Percentiles rank a stretch among this genome's conserved stretches.
Evolutionary conservation across 2,113 vertebrate genomes (phyloP).

Genomic region (Petromus typicus): DNA sequence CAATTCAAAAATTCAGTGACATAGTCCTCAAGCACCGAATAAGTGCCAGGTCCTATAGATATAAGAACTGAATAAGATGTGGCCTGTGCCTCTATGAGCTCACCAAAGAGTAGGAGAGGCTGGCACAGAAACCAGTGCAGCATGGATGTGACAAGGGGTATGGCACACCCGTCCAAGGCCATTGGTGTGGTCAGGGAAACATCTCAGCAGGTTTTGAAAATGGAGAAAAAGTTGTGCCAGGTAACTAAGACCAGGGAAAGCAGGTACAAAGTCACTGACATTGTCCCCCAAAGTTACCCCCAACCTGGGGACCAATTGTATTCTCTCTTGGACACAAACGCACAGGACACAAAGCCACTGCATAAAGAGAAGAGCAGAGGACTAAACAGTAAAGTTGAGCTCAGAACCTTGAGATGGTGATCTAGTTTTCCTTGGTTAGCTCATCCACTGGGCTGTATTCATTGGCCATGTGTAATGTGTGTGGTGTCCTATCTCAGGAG

Average conservation of each 20-base stretch:
- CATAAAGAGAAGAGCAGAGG: background rate
- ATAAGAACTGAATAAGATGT: background rate
- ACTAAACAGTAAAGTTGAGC: background rate
- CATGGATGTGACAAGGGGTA: too few relatives aligned
- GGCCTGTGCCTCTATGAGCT: background rate
- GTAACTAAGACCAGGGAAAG: background rate
- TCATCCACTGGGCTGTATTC: background rate
- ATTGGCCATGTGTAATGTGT: accelerated
- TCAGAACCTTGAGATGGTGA: background rate
- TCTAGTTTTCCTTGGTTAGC: background rate
- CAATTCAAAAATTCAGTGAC: background rate
- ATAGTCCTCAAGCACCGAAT: background rate
- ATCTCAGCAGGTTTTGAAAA: background rate
- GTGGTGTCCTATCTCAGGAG: background rate
- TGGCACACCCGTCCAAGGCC: background rate
- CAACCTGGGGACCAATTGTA: background rate
- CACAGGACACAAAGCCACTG: background rate
- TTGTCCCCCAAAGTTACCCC: too few relatives aligned
- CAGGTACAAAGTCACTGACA: background rate
- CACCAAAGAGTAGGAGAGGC: background rate
- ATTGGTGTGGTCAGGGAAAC: background rate
- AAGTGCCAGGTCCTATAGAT: background rate
- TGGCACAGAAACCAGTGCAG: accelerated
- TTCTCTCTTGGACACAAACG: background rate
- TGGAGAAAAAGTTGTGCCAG: background rate